Conservation (phyloP, 2,113 vertebrate genomes). For the Polypterus bichir region DNA sequence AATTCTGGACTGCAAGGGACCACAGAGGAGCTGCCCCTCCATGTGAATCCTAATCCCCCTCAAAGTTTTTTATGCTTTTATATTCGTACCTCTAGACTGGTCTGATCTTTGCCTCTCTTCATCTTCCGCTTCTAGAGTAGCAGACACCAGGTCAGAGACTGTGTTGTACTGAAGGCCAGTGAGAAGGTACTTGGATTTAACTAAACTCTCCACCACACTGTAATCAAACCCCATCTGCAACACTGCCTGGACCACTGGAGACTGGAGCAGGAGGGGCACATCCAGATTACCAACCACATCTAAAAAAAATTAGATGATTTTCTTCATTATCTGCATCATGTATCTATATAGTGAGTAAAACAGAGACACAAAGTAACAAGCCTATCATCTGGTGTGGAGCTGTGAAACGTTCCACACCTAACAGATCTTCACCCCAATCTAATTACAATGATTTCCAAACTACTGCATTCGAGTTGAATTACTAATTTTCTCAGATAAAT, state of each 20-base stretch:
- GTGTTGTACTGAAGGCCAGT: slow-evolving; percentile 43
- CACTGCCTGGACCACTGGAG: slow-evolving; percentile 43
- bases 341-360: too few relatives aligned
- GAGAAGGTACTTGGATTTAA: slow-evolving; percentile 45
- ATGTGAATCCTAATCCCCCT: too few relatives aligned
- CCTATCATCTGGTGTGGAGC: too few relatives aligned
- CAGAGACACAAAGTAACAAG: too few relatives aligned
- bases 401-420: too few relatives aligned
- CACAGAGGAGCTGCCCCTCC: too few relatives aligned
- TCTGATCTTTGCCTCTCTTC: slow-evolving; percentile 35
- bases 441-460: too few relatives aligned
- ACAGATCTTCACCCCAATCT: too few relatives aligned
- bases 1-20: too few relatives aligned
- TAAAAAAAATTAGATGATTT: slow-evolving; percentile 21
- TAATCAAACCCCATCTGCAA: slow-evolving; percentile 60
- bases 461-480: too few relatives aligned
- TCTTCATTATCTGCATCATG: neutral
- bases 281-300: slow-evolving; percentile 36
- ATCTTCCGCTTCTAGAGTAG: slow-evolving; percentile 51
- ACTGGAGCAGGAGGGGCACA: slow-evolving; percentile 30
- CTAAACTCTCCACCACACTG: slow-evolving; percentile 39
- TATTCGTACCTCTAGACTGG: slow-evolving; percentile 38
- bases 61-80: too few relatives aligned
- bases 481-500: too few relatives aligned
- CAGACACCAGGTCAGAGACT: slow-evolving; percentile 50